phyloP scores from a whole-genome alignment of 2,113 vertebrate species.

The Furnarius figulus region DNA sequence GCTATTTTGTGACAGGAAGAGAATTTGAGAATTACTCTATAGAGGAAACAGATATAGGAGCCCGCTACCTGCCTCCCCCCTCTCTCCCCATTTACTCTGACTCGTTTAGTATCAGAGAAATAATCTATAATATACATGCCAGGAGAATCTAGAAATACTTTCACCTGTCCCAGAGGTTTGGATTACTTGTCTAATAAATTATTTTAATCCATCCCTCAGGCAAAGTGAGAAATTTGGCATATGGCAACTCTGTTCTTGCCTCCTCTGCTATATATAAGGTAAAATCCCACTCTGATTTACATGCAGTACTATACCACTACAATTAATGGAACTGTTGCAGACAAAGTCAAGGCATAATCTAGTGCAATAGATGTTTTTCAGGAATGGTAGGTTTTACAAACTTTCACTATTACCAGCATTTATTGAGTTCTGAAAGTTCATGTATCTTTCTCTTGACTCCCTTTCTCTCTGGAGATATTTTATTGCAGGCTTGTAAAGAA shows the following conservation, averaged over 20 bases:
- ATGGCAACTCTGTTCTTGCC: neutral
- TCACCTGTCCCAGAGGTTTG: neutral
- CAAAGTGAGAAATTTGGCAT: conserved; percentile 24
- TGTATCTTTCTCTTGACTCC: neutral
- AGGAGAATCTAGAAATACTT: conserved; percentile 13
- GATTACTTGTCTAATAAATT: neutral
- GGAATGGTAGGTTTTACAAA: neutral
- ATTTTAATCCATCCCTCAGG: conserved; percentile 1
- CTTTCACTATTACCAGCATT: neutral
- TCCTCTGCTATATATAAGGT: neutral
- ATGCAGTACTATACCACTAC: neutral
- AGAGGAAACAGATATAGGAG: neutral
- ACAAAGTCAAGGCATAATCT: neutral
- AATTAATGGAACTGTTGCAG: neutral
- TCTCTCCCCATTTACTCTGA: neutral
- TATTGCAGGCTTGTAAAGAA: neutral
- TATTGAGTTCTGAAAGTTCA: neutral
- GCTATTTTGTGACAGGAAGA: neutral
- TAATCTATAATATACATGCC: neutral
- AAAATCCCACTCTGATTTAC: neutral
- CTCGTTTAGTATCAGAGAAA: neutral
- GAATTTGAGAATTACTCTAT: neutral
- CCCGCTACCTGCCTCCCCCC: accelerated
- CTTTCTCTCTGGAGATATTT: neutral
- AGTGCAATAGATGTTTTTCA: neutral